Base-by-base conservation (phyloP, 2,797 vertebrate genomes). In the Arrhamphus sclerolepis region DNA sequence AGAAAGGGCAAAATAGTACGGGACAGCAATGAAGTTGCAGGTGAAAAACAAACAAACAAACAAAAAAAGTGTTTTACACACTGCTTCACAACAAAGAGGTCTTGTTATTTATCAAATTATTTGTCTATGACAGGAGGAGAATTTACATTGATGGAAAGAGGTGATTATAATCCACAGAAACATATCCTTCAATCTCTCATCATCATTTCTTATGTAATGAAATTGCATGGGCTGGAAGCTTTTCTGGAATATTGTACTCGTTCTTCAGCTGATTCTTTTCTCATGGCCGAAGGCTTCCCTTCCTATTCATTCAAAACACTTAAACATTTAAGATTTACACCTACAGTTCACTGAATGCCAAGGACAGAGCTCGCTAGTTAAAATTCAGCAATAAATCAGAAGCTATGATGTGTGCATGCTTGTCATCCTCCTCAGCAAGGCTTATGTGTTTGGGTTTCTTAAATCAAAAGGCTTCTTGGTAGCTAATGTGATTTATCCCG, bases 341-440 rank as follows among this genome's bases (percentile, higher is more conserved):
- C 84, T 80, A 78, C 72, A 56, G 70, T 60, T 39, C 58, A 63
- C 8, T 58, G 61, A 65, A 74, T 67, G 67, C 66, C 66, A 80
- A 87, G 70, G 75, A 83, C 62, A 7, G 55, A 59, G 60, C 79
- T 61, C 67, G 72, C 56, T 31, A 48, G 78, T 84, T 58, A 46
- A 53, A 84, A 81, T 82, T 61, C 50, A 64, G 84, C 72, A 83
- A 89, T 79, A 84, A 82, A 75, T 80, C 77, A 81, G 72, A 86
- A 68, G 62, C 39, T 17, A 24, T 41, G 71, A 71, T 76, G 80
- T 80, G 51, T 22, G 44, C 62, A 67, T 20, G 60, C 67, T 54
- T 29, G 55, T 61, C 59, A 44, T 49, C 62, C 53, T 75, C 62
- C 70, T 56, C 13, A 28, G 50, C 54, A 50, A 46, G 54, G 70